Percentiles rank a stretch among this genome's conserved stretches.
Evolutionary conservation across 1,140 invertebrate species (phyloP).

Genomic region (Geopemphigus sp.): DNA sequence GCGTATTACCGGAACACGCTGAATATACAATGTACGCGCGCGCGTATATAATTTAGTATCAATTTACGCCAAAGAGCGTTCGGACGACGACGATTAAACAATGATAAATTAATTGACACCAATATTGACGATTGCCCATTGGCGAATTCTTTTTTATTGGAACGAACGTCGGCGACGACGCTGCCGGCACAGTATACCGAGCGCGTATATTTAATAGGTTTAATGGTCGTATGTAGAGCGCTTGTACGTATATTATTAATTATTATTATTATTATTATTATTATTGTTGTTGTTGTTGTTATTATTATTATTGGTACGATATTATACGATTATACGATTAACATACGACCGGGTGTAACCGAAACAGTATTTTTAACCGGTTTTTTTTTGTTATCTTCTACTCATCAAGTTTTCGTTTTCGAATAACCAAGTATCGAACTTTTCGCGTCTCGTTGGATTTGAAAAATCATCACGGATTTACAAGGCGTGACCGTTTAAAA

Average conservation of each 20-base stretch:
- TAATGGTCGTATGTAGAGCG: neutral
- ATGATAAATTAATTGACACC: slow-evolving; percentile 25
- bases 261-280: neutral
- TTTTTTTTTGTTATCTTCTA: neutral
- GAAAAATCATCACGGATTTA: neutral
- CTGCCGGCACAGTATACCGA: neutral
- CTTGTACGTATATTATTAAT: neutral
- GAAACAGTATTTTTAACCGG: neutral
- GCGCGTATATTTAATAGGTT: neutral
- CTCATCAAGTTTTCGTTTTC: neutral
- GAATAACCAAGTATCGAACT: neutral
- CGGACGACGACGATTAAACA: slow-evolving; percentile 14
- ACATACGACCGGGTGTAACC: neutral
- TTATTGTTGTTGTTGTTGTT: neutral
- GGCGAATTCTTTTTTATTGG: neutral
- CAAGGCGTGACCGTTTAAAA: too few species aligned
- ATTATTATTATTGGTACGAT: slow-evolving; percentile 9
- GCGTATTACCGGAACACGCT: too few species aligned
- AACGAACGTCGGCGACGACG: neutral
- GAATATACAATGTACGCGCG: neutral
- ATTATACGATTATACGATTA: neutral
- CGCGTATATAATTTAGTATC: neutral
- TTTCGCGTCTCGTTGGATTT: neutral
- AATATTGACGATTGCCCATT: neutral
- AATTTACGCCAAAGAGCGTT: neutral